Conservation (phyloP, 2,113 vertebrate species). For the Seriola quinqueradiata region DNA sequence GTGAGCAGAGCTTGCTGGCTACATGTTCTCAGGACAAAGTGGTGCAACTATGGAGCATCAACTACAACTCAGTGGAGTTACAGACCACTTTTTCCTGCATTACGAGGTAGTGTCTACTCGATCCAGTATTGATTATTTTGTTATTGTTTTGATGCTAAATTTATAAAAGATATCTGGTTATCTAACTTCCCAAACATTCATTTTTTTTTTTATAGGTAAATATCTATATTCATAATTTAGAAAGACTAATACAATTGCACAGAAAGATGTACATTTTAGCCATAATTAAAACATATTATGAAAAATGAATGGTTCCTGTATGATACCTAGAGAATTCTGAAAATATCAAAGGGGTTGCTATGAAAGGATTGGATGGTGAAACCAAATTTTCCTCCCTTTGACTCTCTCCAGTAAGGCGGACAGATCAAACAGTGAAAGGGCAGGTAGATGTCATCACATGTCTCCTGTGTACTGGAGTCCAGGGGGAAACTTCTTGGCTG, state of each 20-base stretch:
- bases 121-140: background rate
- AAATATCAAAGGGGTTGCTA: background rate
- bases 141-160: background rate
- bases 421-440: slow-evolving; percentile 68
- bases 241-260: background rate
- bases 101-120: slow-evolving; percentile 57
- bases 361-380: background rate
- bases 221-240: background rate
- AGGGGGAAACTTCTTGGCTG: slow-evolving; percentile 82
- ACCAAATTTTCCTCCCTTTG: background rate
- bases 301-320: background rate
- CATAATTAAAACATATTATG: background rate
- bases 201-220: background rate
- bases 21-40: slow-evolving; percentile 86
- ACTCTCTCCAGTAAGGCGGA: slow-evolving; percentile 72
- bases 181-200: background rate
- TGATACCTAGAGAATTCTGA: no score
- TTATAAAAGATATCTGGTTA: background rate
- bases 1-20: slow-evolving; percentile 81
- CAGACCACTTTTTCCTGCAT: slow-evolving; percentile 83
- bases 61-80: slow-evolving; percentile 77
- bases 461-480: slow-evolving; percentile 85
- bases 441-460: slow-evolving; percentile 74
- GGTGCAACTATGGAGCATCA: slow-evolving; percentile 84
- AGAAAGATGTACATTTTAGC: background rate